Evolutionary conservation across 1,140 invertebrate species (phyloP).

Genomic region (Drosophila arawakana): DNA sequence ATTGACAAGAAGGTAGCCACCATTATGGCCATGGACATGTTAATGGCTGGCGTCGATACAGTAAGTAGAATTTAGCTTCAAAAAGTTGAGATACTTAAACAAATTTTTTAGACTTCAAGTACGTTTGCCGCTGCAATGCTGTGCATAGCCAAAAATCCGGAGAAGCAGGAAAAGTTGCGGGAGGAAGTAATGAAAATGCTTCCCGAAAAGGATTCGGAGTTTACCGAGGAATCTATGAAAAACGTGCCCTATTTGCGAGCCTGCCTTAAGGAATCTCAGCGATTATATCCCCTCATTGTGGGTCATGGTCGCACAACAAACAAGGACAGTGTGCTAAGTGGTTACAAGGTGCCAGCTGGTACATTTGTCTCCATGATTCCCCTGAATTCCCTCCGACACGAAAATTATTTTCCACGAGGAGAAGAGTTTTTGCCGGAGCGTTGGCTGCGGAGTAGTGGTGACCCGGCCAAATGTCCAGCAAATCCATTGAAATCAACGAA

Average conservation of each 20-base stretch:
- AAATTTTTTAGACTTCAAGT: conserved; percentile 49
- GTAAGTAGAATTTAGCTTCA: conserved; percentile 41
- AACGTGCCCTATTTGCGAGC: conserved; percentile 88
- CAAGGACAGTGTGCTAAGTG: conserved; percentile 86
- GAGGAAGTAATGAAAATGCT: conserved; percentile 87
- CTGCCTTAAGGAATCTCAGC: conserved; percentile 88
- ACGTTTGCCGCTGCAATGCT: conserved; percentile 52
- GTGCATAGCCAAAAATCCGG: conserved; percentile 87
- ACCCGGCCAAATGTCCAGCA: conserved; percentile 43
- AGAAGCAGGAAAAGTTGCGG: conserved; percentile 88
- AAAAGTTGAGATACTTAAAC: neutral
- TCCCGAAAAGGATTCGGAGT: conserved; percentile 83
- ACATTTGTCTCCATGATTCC: conserved; percentile 85
- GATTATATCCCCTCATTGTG: conserved; percentile 85
- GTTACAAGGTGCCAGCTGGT: conserved; percentile 87
- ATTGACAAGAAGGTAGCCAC: conserved; percentile 84
- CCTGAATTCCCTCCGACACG: conserved; percentile 76
- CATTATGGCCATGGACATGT: conserved; percentile 81
- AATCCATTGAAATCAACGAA: conserved; percentile 84
- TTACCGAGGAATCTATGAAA: conserved; percentile 86
- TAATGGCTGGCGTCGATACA: conserved; percentile 77
- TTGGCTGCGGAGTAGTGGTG: conserved; percentile 84
- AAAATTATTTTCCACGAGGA: conserved; percentile 85
- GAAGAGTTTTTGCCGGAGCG: conserved; percentile 87
- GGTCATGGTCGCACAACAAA: conserved; percentile 85